A percentile compares a stretch with the other conserved stretches of the same genome.
These are phyloP conservation scores for Heloderma charlesbogerti DNA, from an alignment of 2,113 vertebrate genomes.

Conservation along the genomic window DNA sequence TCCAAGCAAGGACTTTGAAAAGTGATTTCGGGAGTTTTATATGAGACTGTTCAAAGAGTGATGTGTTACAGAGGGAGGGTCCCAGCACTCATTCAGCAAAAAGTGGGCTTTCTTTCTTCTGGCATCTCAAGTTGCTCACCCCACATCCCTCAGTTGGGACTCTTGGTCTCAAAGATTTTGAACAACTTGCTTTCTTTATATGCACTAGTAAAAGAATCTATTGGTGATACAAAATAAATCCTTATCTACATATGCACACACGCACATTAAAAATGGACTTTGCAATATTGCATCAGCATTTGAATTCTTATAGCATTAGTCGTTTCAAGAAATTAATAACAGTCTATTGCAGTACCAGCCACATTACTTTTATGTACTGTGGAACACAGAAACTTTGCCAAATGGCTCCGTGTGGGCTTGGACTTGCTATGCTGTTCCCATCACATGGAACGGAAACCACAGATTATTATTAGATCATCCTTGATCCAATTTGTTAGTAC, in stretches of 20 bases:
- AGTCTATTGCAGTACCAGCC: background rate
- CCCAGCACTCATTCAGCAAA: accelerated
- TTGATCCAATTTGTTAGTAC: background rate
- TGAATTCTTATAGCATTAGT: background rate
- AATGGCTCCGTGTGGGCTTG: background rate
- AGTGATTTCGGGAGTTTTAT: background rate
- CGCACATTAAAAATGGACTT: background rate
- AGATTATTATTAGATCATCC: background rate
- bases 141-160: background rate
- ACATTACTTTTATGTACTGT: background rate
- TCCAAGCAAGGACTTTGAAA: background rate
- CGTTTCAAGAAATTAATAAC: background rate
- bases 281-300: background rate
- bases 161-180: background rate
- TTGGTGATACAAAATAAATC: background rate
- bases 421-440: background rate
- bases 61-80: background rate
- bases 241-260: background rate
- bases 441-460: background rate
- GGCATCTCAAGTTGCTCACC: background rate
- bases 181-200: background rate
- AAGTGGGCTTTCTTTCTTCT: background rate
- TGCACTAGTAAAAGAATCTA: background rate
- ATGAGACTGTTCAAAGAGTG: background rate
- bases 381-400: background rate